A percentile compares a stretch with the other conserved stretches of the same genome.
Conservation (phyloP, 2,113 vertebrate genomes). For the Phodopus roborovskii region DNA sequence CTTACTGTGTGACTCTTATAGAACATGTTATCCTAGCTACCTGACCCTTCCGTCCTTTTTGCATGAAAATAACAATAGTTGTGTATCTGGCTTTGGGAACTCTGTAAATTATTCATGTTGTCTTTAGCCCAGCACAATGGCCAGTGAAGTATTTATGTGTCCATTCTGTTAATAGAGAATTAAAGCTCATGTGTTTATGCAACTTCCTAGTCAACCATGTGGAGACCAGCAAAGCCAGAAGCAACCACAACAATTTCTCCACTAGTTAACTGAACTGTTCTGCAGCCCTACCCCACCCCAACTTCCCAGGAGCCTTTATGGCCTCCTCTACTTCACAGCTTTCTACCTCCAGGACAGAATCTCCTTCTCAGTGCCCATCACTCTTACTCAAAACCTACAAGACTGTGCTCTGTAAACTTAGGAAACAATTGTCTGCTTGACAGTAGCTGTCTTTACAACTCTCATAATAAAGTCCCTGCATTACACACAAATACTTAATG, state of each 20-base stretch:
- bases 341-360: no score
- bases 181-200: neutral
- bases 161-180: neutral
- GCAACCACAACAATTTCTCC: neutral
- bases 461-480: neutral
- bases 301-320: no score
- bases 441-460: neutral
- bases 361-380: neutral
- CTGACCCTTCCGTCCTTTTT: neutral
- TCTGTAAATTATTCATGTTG: neutral
- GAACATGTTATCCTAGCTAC: neutral
- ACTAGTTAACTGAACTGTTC: neutral
- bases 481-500: neutral
- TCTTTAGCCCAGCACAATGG: neutral
- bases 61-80: neutral
- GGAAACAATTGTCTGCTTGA: accelerated
- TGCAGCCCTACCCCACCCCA: neutral
- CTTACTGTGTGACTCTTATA: neutral
- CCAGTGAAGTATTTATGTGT: neutral
- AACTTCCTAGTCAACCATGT: neutral
- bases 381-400: neutral
- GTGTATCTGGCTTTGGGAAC: neutral
- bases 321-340: no score
- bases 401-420: neutral
- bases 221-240: neutral